phyloP scores from a whole-genome alignment of 2,113 vertebrate species.

The Reinhardtius hippoglossoides region DNA sequence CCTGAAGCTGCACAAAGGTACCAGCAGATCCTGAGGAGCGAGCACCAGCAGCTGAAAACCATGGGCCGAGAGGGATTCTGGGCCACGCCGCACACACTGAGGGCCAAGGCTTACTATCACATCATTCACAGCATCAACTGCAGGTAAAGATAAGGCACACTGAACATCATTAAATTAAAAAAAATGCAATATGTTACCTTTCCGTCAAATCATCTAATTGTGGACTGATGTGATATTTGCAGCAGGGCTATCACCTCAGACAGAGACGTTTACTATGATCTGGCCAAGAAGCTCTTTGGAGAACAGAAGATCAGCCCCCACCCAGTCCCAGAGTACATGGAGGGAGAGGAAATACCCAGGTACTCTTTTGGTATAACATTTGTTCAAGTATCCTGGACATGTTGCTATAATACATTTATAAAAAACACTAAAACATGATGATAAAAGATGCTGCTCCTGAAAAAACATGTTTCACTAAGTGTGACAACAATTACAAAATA shows the following conservation, averaged over 20 bases:
- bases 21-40: conserved; percentile 72
- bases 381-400: not conserved
- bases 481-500: no score
- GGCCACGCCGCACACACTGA: conserved; percentile 78
- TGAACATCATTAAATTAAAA: not conserved
- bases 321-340: conserved; percentile 86
- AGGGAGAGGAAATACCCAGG: conserved; percentile 84
- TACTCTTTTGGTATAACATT: conserved; percentile 68
- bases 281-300: conserved; percentile 81
- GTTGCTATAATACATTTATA: not conserved
- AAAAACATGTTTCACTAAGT: no score
- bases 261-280: conserved; percentile 75
- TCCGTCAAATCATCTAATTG: not conserved
- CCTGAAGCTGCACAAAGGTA: conserved; percentile 65
- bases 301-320: conserved; percentile 77
- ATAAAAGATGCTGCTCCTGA: no score
- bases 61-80: conserved; percentile 87
- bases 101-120: conserved; percentile 86
- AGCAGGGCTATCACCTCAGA: conserved; percentile 74
- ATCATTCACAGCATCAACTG: conserved; percentile 84
- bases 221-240: conserved; percentile 23
- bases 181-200: not conserved
- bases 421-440: no score
- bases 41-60: conserved; percentile 81
- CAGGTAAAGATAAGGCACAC: conserved; percentile 45